Evolutionary conservation across 2,797 vertebrate genomes (phyloP).

Genomic region (Tragopan temminckii): DNA sequence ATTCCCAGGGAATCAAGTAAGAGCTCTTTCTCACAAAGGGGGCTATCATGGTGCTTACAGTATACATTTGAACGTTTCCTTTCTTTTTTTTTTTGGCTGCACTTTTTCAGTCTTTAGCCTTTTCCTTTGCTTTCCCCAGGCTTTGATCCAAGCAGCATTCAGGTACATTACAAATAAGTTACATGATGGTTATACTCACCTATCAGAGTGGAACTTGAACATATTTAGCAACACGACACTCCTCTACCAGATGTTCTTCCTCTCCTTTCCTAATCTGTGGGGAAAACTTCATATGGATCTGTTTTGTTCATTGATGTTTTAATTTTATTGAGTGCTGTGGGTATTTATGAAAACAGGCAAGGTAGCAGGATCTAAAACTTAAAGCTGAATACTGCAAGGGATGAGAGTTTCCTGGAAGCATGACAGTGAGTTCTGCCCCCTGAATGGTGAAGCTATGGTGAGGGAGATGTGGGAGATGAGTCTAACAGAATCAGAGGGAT

Average conservation of each 20-base stretch:
- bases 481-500: background rate
- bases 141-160: slow-evolving; percentile 16
- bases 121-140: slow-evolving; percentile 47
- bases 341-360: slow-evolving; percentile 27
- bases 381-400: background rate
- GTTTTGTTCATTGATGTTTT: slow-evolving; percentile 41
- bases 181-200: background rate
- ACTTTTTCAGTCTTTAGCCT: slow-evolving; percentile 54
- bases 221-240: background rate
- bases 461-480: background rate
- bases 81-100: background rate
- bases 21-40: slow-evolving; percentile 45
- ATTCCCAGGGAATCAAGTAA: slow-evolving; percentile 58
- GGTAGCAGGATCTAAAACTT: background rate
- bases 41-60: slow-evolving; percentile 36
- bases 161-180: slow-evolving; percentile 35
- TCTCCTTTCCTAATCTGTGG: background rate
- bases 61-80: slow-evolving; percentile 30
- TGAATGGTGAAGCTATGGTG: background rate
- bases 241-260: slow-evolving; percentile 25
- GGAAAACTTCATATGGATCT: slow-evolving; percentile 27
- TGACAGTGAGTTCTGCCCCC: background rate
- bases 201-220: background rate
- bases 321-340: slow-evolving; percentile 43
- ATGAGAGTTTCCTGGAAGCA: background rate